These are phyloP conservation scores for Spodoptera exigua DNA, from an alignment of 2,888 invertebrate species.

Conservation along the genomic window DNA sequence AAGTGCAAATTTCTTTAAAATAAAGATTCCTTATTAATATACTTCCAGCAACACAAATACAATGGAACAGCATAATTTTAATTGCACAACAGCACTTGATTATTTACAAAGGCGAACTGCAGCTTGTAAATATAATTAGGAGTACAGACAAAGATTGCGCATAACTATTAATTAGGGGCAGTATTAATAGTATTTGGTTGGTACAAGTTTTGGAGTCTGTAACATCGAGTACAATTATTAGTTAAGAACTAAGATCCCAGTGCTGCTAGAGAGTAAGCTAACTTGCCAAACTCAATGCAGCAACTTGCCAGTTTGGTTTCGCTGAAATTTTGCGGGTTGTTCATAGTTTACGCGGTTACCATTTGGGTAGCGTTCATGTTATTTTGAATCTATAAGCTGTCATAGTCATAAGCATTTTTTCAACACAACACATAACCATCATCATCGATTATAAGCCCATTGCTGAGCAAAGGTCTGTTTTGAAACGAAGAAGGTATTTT, in stretches of 20 bases:
- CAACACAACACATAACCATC: too few species aligned
- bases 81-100: too few species aligned
- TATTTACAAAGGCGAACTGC: neutral
- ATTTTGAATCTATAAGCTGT: too few species aligned
- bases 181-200: conserved; percentile 26
- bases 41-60: too few species aligned
- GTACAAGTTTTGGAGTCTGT: conserved; percentile 34
- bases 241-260: conserved; percentile 42
- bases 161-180: conserved; percentile 43
- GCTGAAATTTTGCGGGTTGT: conserved; percentile 1
- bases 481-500: too few species aligned
- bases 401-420: too few species aligned
- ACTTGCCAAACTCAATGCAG: conserved; percentile 32
- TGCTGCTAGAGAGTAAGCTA: conserved; percentile 16
- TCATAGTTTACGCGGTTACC: neutral
- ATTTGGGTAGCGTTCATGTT: too few species aligned
- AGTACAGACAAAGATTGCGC: conserved; percentile 6
- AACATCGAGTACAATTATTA: conserved; percentile 58
- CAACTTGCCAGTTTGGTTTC: conserved; percentile 18
- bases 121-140: neutral
- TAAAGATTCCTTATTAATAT: too few species aligned
- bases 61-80: too few species aligned
- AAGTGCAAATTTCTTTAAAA: too few species aligned
- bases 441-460: too few species aligned
- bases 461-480: too few species aligned